phyloP scores from a whole-genome alignment of 2,113 vertebrate species.

The Pavo muticus region DNA sequence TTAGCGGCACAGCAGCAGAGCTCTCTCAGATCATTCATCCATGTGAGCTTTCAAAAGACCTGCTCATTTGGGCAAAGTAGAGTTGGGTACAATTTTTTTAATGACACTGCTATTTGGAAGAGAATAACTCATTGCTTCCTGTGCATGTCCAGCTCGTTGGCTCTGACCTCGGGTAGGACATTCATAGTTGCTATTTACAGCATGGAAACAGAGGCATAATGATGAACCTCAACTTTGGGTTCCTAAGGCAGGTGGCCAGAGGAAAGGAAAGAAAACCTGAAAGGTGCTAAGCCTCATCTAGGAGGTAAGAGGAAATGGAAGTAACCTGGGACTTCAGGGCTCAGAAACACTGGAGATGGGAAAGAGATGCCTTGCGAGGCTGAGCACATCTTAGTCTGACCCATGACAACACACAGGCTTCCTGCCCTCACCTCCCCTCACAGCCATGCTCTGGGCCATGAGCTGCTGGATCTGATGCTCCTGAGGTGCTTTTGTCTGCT shows the following conservation, averaged over 20 bases:
- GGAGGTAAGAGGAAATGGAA: background rate
- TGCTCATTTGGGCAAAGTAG: background rate
- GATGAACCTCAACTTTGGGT: accelerated
- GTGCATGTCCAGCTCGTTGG: background rate
- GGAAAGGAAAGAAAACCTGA: background rate
- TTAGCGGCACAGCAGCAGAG: background rate
- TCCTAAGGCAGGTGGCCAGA: background rate
- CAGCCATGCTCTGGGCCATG: accelerated
- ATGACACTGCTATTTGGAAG: background rate
- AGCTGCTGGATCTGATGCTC: background rate
- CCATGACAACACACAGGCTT: background rate
- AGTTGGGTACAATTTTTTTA: background rate
- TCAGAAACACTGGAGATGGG: accelerated
- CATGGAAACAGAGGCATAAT: background rate
- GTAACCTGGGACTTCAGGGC: accelerated
- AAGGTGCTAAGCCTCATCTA: background rate
- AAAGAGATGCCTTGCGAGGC: background rate
- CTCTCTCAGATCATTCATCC: background rate
- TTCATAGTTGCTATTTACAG: background rate
- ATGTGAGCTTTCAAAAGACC: background rate
- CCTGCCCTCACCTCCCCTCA: background rate
- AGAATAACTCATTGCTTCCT: background rate
- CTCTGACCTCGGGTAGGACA: background rate
- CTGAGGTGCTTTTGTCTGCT: background rate
- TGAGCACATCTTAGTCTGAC: accelerated